These are phyloP conservation scores for Vesta saturnalis DNA, from an alignment of 2,888 invertebrate genomes.

Conservation along the genomic window DNA sequence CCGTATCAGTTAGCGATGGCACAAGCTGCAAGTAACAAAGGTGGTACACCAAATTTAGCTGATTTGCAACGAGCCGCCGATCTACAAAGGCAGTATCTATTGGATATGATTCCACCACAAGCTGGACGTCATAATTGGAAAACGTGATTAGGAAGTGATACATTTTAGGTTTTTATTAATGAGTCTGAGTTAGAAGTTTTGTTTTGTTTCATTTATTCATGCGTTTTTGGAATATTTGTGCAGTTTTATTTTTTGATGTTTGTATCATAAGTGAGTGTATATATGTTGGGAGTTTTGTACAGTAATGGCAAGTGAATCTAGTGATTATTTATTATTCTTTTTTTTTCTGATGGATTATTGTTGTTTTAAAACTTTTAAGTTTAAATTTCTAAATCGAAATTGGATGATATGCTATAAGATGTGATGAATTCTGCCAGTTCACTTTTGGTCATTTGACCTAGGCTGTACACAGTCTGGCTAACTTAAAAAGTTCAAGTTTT, in stretches of 20 bases:
- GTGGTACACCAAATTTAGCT: conserved; percentile 67
- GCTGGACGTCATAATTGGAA: conserved; percentile 70
- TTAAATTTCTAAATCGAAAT: no score
- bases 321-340: conserved; percentile 27
- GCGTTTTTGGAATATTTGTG: conserved; percentile 18
- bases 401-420: no score
- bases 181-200: conserved; percentile 22
- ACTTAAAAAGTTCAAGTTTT: no score
- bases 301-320: conserved; percentile 27
- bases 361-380: no score
- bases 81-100: conserved; percentile 92
- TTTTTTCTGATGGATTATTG: neutral
- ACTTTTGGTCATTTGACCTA: no score
- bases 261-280: conserved; percentile 38
- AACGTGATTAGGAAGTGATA: conserved; percentile 64
- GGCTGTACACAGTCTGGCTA: no score
- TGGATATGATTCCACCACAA: conserved; percentile 91
- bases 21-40: conserved; percentile 69
- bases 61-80: conserved; percentile 89
- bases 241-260: conserved; percentile 25
- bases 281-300: conserved; percentile 33
- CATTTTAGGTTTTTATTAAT: conserved; percentile 26
- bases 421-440: no score
- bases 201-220: conserved; percentile 22
- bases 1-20: conserved; percentile 91